Evolutionary conservation across 2,888 invertebrate species (phyloP).

Genomic region (Branchipolynoe longqiensis): DNA sequence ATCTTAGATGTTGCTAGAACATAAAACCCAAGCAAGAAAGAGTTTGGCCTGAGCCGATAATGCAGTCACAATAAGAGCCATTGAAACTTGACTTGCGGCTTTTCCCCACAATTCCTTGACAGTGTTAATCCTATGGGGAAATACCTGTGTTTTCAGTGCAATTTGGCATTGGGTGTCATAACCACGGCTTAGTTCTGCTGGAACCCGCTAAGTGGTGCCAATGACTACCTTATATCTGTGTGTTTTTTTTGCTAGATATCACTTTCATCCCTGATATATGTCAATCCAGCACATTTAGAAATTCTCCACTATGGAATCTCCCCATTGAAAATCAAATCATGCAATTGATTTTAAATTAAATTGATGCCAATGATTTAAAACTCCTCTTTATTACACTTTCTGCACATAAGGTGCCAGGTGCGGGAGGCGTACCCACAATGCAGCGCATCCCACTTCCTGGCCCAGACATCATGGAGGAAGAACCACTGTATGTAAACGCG

Average conservation of each 20-base stretch:
- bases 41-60: neutral
- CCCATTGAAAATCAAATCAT: too few species aligned
- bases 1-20: too few species aligned
- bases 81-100: neutral
- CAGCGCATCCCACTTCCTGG: constrained; percentile 63
- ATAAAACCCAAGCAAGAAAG: too few species aligned
- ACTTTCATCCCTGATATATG: too few species aligned
- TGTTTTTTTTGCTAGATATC: too few species aligned
- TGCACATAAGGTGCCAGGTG: constrained; percentile 62
- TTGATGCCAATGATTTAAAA: neutral
- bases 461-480: constrained; percentile 86
- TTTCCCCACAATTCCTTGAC: neutral
- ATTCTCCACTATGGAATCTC: too few species aligned
- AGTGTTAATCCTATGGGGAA: neutral
- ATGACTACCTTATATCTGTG: too few species aligned
- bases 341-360: too few species aligned
- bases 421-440: constrained; percentile 53
- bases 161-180: too few species aligned
- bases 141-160: neutral
- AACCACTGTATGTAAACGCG: constrained; percentile 98
- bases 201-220: too few species aligned
- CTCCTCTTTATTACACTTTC: constrained; percentile 8
- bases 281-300: too few species aligned
- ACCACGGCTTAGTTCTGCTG: too few species aligned
- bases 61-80: neutral